Percentiles rank a stretch among this genome's conserved stretches.
Evolutionary conservation across 2,113 vertebrate species (phyloP).

Genomic region (Hylia prasina): DNA sequence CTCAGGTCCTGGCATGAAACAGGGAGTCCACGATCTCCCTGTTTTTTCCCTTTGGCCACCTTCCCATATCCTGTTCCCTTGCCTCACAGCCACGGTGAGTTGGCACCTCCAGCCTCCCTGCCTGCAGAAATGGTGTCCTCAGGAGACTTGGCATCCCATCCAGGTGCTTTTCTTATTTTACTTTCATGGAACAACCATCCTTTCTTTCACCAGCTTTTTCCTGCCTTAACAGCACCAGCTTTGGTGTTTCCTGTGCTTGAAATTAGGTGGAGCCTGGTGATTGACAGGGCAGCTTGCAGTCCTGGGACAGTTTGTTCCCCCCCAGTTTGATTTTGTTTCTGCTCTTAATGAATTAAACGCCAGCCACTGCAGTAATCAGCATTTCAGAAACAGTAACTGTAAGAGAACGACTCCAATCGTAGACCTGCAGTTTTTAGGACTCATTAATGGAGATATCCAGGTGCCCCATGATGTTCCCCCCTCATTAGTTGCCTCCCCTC

Average conservation of each 20-base stretch:
- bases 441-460: not conserved
- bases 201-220: not conserved
- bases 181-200: not conserved
- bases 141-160: accelerated
- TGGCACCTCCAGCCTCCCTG: not conserved
- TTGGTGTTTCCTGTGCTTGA: not conserved
- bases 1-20: not conserved
- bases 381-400: not conserved
- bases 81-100: accelerated
- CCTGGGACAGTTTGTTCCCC: not conserved
- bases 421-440: not conserved
- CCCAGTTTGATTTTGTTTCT: not conserved
- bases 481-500: not conserved
- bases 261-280: not conserved
- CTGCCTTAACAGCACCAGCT: not conserved
- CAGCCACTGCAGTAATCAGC: not conserved
- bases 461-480: not conserved
- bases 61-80: not conserved
- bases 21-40: accelerated
- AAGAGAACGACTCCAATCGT: not conserved
- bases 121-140: accelerated
- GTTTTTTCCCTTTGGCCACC: not conserved
- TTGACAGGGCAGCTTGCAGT: not conserved
- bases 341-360: too few species aligned
- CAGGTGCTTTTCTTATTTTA: not conserved